These are phyloP conservation scores for Scalopus aquaticus DNA, from an alignment of 2,113 vertebrate species.

Conservation along the genomic window DNA sequence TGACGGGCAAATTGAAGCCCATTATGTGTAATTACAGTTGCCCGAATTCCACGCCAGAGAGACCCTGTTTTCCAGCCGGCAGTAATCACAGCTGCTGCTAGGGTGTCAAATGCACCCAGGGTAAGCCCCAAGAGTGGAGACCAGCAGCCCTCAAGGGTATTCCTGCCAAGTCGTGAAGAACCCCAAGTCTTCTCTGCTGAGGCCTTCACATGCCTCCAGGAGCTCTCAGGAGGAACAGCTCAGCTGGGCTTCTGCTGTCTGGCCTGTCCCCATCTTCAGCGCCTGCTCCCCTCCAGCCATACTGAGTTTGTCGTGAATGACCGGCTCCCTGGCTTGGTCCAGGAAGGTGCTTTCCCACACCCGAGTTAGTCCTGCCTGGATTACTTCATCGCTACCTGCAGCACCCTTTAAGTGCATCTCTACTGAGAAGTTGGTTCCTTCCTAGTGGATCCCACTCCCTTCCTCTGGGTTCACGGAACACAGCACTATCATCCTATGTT, in stretches of 20 bases:
- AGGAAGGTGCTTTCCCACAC: neutral
- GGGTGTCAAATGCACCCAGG: slow-evolving; percentile 61
- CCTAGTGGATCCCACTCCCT: neutral
- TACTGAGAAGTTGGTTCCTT: neutral
- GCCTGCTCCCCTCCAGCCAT: neutral
- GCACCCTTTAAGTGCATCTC: neutral
- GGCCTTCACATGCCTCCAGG: neutral
- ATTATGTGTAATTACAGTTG: slow-evolving; percentile 75
- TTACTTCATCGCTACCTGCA: neutral
- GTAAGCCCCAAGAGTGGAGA: neutral
- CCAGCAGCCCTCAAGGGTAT: neutral
- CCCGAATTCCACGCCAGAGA: slow-evolving; percentile 73
- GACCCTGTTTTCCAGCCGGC: slow-evolving; percentile 68
- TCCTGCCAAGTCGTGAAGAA: slow-evolving; percentile 73
- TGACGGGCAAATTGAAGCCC: slow-evolving; percentile 71
- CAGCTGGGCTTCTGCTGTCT: neutral
- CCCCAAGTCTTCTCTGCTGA: neutral
- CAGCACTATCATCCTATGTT: neutral
- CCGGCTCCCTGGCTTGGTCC: neutral
- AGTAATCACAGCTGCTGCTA: slow-evolving; percentile 61
- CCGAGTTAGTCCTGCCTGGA: neutral
- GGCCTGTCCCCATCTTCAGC: neutral
- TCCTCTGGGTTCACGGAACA: neutral
- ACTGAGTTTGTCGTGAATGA: neutral
- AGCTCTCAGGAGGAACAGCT: neutral